Evolutionary conservation across 1,140 invertebrate species (phyloP).

Genomic region (Thalassaphorura encarpata): DNA sequence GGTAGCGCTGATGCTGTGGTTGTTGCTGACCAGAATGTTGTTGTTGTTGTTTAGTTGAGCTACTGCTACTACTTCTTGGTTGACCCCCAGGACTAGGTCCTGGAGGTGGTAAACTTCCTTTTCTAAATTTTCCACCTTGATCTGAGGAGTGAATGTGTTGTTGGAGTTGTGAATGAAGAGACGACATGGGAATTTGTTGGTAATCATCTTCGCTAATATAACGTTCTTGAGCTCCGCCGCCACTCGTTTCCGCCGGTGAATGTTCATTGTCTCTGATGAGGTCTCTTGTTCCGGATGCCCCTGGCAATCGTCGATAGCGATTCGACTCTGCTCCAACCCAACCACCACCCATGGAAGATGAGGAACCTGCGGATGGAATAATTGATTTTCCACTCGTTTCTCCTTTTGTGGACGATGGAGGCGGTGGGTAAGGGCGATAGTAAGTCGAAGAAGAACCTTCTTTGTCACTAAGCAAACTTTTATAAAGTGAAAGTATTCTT

Average conservation of each 20-base stretch:
- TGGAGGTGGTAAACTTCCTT: conserved; percentile 10
- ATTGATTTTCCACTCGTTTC: not conserved
- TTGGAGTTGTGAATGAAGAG: not conserved
- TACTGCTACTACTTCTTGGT: no score
- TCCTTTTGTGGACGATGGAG: not conserved
- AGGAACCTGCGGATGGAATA: not conserved
- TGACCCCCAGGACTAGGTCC: no score
- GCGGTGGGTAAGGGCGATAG: not conserved
- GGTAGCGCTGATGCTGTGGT: not conserved
- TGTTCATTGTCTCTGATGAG: not conserved
- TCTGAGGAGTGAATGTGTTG: not conserved
- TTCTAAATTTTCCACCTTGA: not conserved
- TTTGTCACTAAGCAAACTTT: conserved; percentile 17
- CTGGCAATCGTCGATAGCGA: not conserved
- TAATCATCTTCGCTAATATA: conserved; percentile 46
- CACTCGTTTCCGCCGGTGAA: not conserved
- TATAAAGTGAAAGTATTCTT: conserved; percentile 28
- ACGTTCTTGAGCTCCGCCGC: not conserved
- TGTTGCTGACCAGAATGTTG: conserved; percentile 9
- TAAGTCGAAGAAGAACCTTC: not conserved
- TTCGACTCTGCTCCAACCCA: no score
- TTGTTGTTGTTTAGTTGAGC: no score
- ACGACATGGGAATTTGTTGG: conserved; percentile 46
- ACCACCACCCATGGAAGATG: no score
- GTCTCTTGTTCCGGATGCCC: not conserved